Evolutionary conservation across 2,797 vertebrate species (phyloP).

Genomic region (Phoeniculus purpureus): DNA sequence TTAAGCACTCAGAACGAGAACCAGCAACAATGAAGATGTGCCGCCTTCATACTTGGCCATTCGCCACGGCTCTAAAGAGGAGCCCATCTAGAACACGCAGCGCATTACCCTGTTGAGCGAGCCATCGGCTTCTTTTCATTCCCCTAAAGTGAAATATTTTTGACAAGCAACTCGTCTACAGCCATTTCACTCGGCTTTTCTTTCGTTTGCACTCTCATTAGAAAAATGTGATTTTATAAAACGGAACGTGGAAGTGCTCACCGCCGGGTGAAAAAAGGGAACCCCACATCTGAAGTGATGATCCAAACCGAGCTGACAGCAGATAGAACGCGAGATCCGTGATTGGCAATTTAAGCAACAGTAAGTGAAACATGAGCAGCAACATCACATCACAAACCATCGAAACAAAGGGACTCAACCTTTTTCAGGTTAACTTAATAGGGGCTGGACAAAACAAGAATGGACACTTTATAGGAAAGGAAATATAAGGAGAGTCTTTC

Average conservation of each 20-base stretch:
- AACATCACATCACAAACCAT: slow-evolving; percentile 82
- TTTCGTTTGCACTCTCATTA: slow-evolving; percentile 91
- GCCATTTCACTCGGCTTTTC: slow-evolving; percentile 85
- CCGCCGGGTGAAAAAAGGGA: slow-evolving; percentile 59
- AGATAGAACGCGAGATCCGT: slow-evolving; percentile 69
- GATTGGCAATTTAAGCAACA: slow-evolving; percentile 84
- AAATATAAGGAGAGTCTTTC: slow-evolving; percentile 33
- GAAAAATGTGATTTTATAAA: slow-evolving; percentile 85
- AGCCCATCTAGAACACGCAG: slow-evolving; percentile 74
- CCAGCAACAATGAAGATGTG: slow-evolving; percentile 79
- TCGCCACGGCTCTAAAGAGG: slow-evolving; percentile 74
- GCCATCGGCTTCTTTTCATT: background rate
- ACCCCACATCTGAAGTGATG: slow-evolving; percentile 74
- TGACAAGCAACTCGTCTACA: slow-evolving; percentile 86
- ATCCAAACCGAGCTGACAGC: slow-evolving; percentile 77
- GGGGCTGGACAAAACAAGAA: slow-evolving; percentile 68
- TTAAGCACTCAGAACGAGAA: slow-evolving; percentile 77
- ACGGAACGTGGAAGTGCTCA: slow-evolving; percentile 75
- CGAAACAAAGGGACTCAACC: slow-evolving; percentile 74
- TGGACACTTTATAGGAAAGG: slow-evolving; percentile 59
- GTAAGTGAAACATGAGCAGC: slow-evolving; percentile 84
- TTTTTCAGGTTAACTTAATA: slow-evolving; percentile 76
- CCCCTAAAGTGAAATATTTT: slow-evolving; percentile 80
- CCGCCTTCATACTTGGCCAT: slow-evolving; percentile 78
- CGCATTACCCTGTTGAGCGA: slow-evolving; percentile 63